These are phyloP conservation scores for Hydropotes inermis DNA, from an alignment of 2,113 vertebrate genomes.

Conservation along the genomic window DNA sequence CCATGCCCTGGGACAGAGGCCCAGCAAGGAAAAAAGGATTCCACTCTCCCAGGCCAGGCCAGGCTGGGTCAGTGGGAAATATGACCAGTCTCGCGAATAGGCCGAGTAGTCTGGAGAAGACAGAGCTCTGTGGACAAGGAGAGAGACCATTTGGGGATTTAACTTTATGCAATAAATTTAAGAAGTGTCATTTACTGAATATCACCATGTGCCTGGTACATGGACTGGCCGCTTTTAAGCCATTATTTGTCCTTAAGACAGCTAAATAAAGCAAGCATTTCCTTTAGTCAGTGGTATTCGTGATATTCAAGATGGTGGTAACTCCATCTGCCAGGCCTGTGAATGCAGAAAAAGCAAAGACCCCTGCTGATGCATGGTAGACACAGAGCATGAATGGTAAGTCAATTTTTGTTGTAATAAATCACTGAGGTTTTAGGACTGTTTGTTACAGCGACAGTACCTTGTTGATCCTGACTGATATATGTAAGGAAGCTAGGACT, in stretches of 20 bases:
- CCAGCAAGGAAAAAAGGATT: not conserved
- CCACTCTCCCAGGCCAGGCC: not conserved
- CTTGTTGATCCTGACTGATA: not conserved
- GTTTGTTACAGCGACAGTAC: not conserved
- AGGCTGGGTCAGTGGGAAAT: not conserved
- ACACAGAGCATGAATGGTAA: not conserved
- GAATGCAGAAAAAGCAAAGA: not conserved
- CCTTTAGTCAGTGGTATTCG: not conserved
- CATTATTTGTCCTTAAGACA: not conserved
- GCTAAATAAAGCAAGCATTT: not conserved
- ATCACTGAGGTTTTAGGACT: not conserved
- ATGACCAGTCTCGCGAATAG: not conserved
- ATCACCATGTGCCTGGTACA: not conserved
- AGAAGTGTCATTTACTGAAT: not conserved
- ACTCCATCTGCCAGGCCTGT: not conserved
- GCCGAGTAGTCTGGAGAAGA: not conserved
- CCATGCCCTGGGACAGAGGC: not conserved
- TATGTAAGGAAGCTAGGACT: not conserved
- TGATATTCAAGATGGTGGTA: not conserved
- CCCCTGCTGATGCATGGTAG: not conserved
- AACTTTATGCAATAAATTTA: not conserved
- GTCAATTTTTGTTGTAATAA: not conserved
- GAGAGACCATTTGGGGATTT: not conserved
- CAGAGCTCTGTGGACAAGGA: not conserved
- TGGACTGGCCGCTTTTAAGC: not conserved